A percentile compares a stretch with the other conserved stretches of the same genome.
These are phyloP conservation scores for Bursaphelenchus okinawaensis DNA, from an alignment of 2,888 invertebrate genomes.

Conservation along the genomic window DNA sequence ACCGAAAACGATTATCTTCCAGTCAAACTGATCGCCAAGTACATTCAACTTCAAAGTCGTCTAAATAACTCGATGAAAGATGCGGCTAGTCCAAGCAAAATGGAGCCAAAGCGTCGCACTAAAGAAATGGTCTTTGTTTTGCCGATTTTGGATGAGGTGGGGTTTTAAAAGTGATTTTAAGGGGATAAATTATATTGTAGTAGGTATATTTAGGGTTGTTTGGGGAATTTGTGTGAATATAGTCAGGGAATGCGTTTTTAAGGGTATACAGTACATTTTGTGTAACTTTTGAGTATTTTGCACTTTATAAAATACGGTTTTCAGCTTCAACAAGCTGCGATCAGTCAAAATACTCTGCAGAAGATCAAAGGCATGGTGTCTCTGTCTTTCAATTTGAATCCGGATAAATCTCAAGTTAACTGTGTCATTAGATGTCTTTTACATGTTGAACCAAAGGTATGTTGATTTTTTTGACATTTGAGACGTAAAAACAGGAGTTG, in stretches of 20 bases:
- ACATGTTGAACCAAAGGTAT: background rate
- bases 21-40: slow-evolving; percentile 25
- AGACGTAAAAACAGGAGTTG: no score
- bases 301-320: background rate
- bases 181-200: no score
- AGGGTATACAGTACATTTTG: no score
- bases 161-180: no score
- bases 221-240: no score
- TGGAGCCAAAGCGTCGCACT: background rate
- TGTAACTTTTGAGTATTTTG: no score
- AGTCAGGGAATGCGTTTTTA: no score
- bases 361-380: background rate
- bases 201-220: no score
- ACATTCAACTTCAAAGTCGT: background rate
- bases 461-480: no score
- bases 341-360: background rate
- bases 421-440: background rate
- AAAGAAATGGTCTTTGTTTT: background rate
- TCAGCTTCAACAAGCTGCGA: background rate
- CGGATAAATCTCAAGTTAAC: background rate
- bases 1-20: slow-evolving; percentile 50
- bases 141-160: background rate
- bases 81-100: background rate
- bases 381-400: background rate
- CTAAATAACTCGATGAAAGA: background rate